A percentile compares a stretch with the other conserved stretches of the same genome.
These are phyloP conservation scores for Myotis lucifugus DNA, from an alignment of 2,113 vertebrate species.

Conservation along the genomic window DNA sequence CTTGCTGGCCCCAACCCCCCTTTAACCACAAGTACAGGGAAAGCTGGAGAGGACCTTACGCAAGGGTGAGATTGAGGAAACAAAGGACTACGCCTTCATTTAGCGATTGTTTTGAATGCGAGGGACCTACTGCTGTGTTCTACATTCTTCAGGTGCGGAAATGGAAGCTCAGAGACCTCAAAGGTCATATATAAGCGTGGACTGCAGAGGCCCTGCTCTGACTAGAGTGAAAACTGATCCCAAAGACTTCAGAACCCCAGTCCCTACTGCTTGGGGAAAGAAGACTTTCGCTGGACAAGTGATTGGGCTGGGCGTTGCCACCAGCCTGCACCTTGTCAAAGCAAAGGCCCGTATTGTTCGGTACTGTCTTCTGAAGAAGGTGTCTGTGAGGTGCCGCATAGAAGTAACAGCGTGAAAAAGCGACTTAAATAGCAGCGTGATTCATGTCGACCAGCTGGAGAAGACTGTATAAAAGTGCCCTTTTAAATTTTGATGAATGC, in stretches of 20 bases:
- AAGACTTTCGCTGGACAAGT: background rate
- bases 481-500: slow-evolving; percentile 22
- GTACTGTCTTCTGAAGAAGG: background rate
- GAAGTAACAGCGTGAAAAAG: background rate
- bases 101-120: background rate
- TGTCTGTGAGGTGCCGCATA: background rate
- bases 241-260: background rate
- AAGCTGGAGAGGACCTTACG: background rate
- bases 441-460: background rate
- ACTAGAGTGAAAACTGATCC: rapidly evolving
- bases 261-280: background rate
- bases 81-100: background rate
- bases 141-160: background rate
- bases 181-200: background rate
- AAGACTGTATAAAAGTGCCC: slow-evolving; percentile 9
- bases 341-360: background rate
- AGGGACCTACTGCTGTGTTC: background rate
- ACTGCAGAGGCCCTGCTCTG: background rate
- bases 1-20: background rate
- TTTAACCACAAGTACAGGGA: background rate
- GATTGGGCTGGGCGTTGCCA: background rate
- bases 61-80: background rate
- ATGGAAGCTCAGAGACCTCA: background rate
- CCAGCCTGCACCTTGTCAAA: background rate
- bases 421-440: background rate